Percentiles rank a stretch among this genome's conserved stretches.
These are phyloP conservation scores for Drosophila formosana DNA, from an alignment of 2,888 invertebrate species.

Conservation along the genomic window DNA sequence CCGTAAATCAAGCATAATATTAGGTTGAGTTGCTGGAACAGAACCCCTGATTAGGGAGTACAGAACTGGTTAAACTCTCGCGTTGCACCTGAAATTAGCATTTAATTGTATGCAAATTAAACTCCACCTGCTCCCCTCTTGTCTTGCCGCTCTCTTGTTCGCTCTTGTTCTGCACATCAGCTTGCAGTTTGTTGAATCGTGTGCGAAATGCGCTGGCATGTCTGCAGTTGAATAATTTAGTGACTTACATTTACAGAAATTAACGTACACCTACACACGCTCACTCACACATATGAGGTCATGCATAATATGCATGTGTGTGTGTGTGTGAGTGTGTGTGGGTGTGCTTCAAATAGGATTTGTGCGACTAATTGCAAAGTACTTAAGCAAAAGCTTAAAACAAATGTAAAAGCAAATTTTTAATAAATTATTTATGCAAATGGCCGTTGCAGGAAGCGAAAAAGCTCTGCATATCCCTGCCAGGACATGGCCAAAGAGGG, in stretches of 20 bases:
- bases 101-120: slow-evolving; percentile 78
- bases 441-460: slow-evolving; percentile 28
- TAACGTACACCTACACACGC: slow-evolving; percentile 53
- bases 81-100: slow-evolving; percentile 59
- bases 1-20: background rate
- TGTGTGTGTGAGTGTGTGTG: slow-evolving; percentile 1
- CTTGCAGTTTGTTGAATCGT: slow-evolving; percentile 27
- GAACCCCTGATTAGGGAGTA: no score
- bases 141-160: background rate
- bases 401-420: slow-evolving; percentile 81
- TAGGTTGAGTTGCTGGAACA: background rate
- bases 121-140: background rate
- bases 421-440: slow-evolving; percentile 82
- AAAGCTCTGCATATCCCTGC: slow-evolving; percentile 14
- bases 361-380: slow-evolving; percentile 84
- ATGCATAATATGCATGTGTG: slow-evolving; percentile 38
- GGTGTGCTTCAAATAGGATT: slow-evolving; percentile 73
- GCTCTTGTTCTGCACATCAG: background rate
- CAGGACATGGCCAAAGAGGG: background rate
- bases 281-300: slow-evolving; percentile 11
- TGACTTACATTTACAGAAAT: slow-evolving; percentile 79
- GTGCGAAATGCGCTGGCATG: slow-evolving; percentile 66
- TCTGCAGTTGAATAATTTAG: slow-evolving; percentile 77
- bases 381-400: slow-evolving; percentile 83
- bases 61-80: slow-evolving; percentile 2